phyloP scores from a whole-genome alignment of 2,888 invertebrate genomes.

The Trissolcus japonicus region DNA sequence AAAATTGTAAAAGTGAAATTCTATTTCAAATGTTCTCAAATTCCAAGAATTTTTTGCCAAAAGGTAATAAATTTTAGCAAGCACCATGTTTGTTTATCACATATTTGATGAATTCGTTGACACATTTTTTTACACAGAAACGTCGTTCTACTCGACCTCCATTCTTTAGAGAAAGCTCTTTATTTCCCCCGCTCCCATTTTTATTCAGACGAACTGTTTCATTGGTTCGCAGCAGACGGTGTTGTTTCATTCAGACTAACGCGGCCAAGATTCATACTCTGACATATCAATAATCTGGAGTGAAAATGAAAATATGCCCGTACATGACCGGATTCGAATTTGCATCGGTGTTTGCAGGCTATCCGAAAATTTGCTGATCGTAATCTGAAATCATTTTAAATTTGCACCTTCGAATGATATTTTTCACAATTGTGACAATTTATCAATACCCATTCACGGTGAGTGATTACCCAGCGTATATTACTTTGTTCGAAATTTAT shows the following conservation, averaged over 20 bases:
- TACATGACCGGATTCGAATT: too few species aligned
- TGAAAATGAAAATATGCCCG: too few species aligned
- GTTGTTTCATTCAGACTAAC: slow-evolving; percentile 8
- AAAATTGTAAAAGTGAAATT: too few species aligned
- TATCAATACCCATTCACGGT: too few species aligned
- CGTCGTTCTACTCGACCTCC: slow-evolving; percentile 46
- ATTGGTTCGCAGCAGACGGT: slow-evolving; percentile 29
- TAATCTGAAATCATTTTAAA: too few species aligned
- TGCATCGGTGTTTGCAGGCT: too few species aligned
- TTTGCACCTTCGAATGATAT: too few species aligned
- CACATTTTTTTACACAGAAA: slow-evolving; percentile 36
- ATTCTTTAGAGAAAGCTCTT: slow-evolving; percentile 27
- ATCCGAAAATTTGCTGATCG: too few species aligned
- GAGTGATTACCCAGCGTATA: not conserved
- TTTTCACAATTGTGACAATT: too few species aligned
- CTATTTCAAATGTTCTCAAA: too few species aligned
- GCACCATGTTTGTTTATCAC: slow-evolving; percentile 30
- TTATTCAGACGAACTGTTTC: slow-evolving; percentile 41
- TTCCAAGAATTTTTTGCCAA: too few species aligned
- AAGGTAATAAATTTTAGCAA: not conserved
- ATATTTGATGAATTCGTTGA: slow-evolving; percentile 52
- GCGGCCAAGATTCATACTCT: slow-evolving; percentile 29
- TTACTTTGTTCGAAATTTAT: not conserved
- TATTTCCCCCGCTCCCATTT: slow-evolving; percentile 8
- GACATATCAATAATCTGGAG: slow-evolving; percentile 14